Percentiles rank a stretch among this genome's conserved stretches.
Conservation (phyloP, 1,140 invertebrate species). For the Scylla paramamosain region DNA sequence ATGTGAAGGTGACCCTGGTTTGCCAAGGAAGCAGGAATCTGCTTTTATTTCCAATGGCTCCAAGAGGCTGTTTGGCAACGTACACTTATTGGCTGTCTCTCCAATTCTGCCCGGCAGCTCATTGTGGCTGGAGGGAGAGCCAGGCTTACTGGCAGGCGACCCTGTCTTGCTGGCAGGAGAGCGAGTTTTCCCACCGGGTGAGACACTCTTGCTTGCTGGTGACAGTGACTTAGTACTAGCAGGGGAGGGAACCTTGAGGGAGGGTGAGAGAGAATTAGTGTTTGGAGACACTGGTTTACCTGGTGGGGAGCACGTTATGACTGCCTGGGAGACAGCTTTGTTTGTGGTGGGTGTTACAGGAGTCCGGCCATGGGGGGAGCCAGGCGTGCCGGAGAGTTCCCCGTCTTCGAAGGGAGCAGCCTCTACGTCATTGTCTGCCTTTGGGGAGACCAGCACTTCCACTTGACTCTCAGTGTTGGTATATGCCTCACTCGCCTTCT, state of each 20-base stretch:
- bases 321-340: neutral
- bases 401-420: neutral
- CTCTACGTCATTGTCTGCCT: neutral
- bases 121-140: conserved; percentile 40
- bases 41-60: neutral
- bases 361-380: neutral
- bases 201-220: neutral
- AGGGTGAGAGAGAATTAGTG: neutral
- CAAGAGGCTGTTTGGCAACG: conserved; percentile 13
- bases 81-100: neutral
- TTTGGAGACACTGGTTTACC: conserved; percentile 1
- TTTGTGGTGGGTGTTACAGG: neutral
- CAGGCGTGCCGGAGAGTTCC: neutral
- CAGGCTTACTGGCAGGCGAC: conserved; percentile 42
- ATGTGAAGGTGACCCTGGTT: conserved; percentile 15
- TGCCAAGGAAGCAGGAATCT: neutral
- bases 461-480: conserved; percentile 50
- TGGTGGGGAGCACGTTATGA: neutral
- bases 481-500: conserved; percentile 53
- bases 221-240: neutral
- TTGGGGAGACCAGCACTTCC: neutral
- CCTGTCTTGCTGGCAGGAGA: conserved; percentile 2
- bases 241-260: neutral
- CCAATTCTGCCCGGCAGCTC: conserved; percentile 28
- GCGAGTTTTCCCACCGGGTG: neutral